phyloP scores from a whole-genome alignment of 2,888 invertebrate species.

The Microdon myrmicae region DNA sequence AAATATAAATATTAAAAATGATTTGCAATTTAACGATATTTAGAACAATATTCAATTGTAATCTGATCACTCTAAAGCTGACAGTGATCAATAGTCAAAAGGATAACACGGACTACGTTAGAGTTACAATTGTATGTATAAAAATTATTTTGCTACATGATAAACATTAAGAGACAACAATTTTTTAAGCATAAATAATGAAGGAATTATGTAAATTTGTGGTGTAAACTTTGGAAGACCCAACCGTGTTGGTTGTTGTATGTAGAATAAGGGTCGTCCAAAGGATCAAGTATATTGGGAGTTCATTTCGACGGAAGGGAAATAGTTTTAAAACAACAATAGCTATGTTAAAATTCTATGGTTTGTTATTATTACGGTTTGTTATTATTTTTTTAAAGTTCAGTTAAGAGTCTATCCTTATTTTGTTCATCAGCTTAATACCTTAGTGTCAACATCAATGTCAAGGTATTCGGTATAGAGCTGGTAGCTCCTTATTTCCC shows the following conservation, averaged over 20 bases:
- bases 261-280: conserved; percentile 17
- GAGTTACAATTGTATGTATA: conserved; percentile 26
- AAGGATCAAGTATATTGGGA: not conserved
- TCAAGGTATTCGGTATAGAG: no score
- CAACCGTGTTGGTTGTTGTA: no score
- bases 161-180: not conserved
- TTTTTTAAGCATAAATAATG: not conserved
- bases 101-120: conserved; percentile 1
- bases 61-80: no score
- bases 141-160: not conserved
- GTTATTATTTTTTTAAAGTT: no score
- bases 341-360: not conserved
- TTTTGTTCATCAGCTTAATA: no score
- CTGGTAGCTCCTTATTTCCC: no score
- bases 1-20: conserved; percentile 32
- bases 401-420: no score
- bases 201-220: not conserved
- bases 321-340: not conserved
- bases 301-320: conserved; percentile 1
- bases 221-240: no score
- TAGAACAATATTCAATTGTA: no score
- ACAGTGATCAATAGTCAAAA: conserved; percentile 32
- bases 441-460: no score
- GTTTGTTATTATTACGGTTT: no score
- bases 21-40: conserved; percentile 43